phyloP scores from a whole-genome alignment of 2,113 vertebrate species.

The Plectropomus leopardus region DNA sequence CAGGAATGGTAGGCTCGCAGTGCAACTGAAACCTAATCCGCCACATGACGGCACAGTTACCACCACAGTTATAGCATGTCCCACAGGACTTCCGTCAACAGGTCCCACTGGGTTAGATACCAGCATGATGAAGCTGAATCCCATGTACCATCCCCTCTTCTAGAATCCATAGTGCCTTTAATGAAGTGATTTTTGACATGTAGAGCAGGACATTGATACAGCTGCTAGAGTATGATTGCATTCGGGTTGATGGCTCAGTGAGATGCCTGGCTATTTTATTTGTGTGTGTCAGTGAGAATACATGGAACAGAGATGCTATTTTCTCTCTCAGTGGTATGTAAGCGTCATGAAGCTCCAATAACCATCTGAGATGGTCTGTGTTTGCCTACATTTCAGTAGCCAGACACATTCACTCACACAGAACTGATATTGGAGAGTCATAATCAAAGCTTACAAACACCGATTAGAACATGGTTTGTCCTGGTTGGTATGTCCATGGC shows the following conservation, averaged over 20 bases:
- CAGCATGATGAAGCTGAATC: slow-evolving; percentile 13
- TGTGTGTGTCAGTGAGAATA: slow-evolving; percentile 35
- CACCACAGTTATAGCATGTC: slow-evolving; percentile 65
- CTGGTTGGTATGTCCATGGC: background rate
- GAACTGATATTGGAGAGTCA: slow-evolving; percentile 17
- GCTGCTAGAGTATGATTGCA: background rate
- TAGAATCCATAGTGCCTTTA: slow-evolving; percentile 2
- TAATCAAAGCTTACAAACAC: slow-evolving; percentile 14
- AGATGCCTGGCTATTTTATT: slow-evolving; percentile 27
- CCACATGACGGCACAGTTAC: slow-evolving; percentile 79
- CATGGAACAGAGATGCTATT: slow-evolving; percentile 67
- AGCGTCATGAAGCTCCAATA: slow-evolving; percentile 67
- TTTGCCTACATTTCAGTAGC: slow-evolving; percentile 50
- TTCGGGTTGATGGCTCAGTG: background rate
- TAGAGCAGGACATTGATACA: background rate
- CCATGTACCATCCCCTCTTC: slow-evolving; percentile 19
- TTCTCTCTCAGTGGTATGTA: slow-evolving; percentile 71
- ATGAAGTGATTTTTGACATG: background rate
- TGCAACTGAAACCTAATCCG: slow-evolving; percentile 72
- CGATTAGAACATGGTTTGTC: slow-evolving; percentile 6
- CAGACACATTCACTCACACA: slow-evolving; percentile 28
- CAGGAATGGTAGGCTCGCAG: slow-evolving; percentile 66
- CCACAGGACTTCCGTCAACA: slow-evolving; percentile 67
- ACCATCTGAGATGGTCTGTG: slow-evolving; percentile 64
- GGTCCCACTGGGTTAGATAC: slow-evolving; percentile 50